A percentile compares a stretch with the other conserved stretches of the same genome.
phyloP scores from a whole-genome alignment of 2,797 vertebrate species.

The Darevskia mixta region DNA sequence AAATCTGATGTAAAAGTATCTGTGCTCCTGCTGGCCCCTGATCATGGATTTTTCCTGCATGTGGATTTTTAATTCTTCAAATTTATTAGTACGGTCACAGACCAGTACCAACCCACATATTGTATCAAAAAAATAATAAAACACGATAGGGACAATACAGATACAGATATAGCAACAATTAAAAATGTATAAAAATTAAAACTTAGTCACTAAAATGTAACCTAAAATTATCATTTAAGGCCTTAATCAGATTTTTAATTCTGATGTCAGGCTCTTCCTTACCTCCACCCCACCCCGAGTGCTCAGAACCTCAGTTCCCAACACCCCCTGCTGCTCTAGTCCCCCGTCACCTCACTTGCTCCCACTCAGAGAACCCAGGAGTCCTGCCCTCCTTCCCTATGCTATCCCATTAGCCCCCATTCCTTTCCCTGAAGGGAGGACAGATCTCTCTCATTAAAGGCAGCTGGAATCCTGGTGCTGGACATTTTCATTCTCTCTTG shows the following conservation, averaged over 20 bases:
- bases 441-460: conserved; percentile 28
- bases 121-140: too few species aligned
- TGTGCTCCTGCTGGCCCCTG: not conserved
- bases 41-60: not conserved
- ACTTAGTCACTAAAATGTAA: too few species aligned
- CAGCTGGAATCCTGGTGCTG: conserved; percentile 27
- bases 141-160: too few species aligned
- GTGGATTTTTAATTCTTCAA: not conserved
- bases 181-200: too few species aligned
- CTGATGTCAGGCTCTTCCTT: not conserved
- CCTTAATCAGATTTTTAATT: not conserved
- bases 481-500: conserved; percentile 23
- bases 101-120: too few species aligned
- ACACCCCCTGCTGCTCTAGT: too few species aligned
- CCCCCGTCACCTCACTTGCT: not conserved
- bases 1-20: not conserved
- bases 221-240: too few species aligned
- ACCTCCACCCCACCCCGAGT: not conserved
- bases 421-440: not conserved
- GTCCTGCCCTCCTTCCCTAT: not conserved
- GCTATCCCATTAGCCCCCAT: not conserved
- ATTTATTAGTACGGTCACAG: too few species aligned
- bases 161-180: too few species aligned
- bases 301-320: not conserved
- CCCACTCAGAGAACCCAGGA: not conserved